Conservation (phyloP, 2,888 invertebrate genomes). For the Formica aserva region DNA sequence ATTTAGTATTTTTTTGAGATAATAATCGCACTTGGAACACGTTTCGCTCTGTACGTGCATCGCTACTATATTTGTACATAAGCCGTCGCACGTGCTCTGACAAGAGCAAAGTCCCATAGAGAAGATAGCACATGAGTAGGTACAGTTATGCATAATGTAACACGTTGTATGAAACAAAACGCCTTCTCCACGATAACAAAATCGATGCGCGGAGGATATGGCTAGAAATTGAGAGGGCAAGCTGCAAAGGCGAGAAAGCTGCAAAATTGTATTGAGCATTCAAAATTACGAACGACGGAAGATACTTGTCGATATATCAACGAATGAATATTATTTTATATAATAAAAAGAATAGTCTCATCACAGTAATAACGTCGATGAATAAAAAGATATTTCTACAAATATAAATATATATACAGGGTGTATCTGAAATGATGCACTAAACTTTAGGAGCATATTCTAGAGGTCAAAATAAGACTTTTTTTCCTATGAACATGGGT, state of each 20-base stretch:
- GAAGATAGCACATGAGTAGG: slow-evolving; percentile 26
- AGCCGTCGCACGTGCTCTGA: slow-evolving; percentile 37
- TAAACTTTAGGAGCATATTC: no score
- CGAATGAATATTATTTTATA: neutral
- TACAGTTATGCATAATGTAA: slow-evolving; percentile 49
- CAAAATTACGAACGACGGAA: neutral
- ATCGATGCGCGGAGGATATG: slow-evolving; percentile 17
- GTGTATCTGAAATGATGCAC: no score
- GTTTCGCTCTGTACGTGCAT: slow-evolving; percentile 1
- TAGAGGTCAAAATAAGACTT: no score
- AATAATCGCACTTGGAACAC: slow-evolving; percentile 14
- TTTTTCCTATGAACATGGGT: no score
- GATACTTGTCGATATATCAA: neutral
- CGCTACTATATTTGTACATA: slow-evolving; percentile 44
- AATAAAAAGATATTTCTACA: no score
- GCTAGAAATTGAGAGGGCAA: neutral
- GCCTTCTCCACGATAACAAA: slow-evolving; percentile 34
- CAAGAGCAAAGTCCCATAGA: slow-evolving; percentile 11
- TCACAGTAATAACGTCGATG: neutral
- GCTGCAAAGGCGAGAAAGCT: neutral
- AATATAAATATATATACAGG: no score
- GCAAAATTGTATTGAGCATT: neutral
- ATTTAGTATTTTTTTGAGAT: slow-evolving; percentile 2
- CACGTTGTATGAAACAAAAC: slow-evolving; percentile 39
- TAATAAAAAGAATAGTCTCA: neutral